Percentiles rank a stretch among this genome's conserved stretches.
These are phyloP conservation scores for Haliclona indistincta DNA, from an alignment of 37 sponge, comb jelly and placozoan genomes.

Conservation along the genomic window DNA sequence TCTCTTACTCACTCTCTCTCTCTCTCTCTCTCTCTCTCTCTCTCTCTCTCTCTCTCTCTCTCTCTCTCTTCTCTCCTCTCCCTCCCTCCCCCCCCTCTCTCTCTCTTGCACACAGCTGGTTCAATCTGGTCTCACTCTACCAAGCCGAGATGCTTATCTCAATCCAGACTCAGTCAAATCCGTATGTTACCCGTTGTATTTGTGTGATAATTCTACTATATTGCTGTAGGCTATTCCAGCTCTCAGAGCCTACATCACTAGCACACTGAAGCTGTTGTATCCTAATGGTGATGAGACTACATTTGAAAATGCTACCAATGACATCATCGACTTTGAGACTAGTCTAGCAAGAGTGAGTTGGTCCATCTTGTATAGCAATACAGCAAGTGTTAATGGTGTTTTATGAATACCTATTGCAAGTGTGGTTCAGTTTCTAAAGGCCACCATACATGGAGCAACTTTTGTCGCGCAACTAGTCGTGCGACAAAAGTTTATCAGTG, in stretches of 20 bases:
- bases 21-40: constrained; percentile 11
- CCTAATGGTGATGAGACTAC: not conserved
- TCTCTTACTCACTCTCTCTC: too few species aligned
- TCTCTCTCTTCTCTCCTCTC: not conserved
- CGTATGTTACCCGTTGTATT: not conserved
- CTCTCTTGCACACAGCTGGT: constrained; percentile 3
- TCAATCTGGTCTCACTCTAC: constrained; percentile 22
- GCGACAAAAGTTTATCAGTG: too few species aligned
- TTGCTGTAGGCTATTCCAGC: constrained; percentile 1
- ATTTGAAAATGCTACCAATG: constrained; percentile 6
- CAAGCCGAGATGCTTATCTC: constrained; percentile 4
- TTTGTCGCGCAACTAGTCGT: too few species aligned
- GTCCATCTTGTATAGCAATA: too few species aligned
- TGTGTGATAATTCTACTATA: not conserved
- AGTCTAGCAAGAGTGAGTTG: constrained; percentile 39
- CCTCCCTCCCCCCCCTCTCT: constrained; percentile 1
- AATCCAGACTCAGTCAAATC: not conserved
- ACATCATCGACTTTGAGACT: constrained; percentile 37
- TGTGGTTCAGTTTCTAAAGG: too few species aligned
- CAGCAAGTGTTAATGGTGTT: too few species aligned
- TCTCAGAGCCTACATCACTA: not conserved
- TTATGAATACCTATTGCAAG: too few species aligned
- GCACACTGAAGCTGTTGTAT: constrained; percentile 12
- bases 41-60: constrained; percentile 9
- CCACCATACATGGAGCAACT: too few species aligned